Conservation (phyloP, 2,888 invertebrate genomes). For the Nasonovia ribisnigri region DNA sequence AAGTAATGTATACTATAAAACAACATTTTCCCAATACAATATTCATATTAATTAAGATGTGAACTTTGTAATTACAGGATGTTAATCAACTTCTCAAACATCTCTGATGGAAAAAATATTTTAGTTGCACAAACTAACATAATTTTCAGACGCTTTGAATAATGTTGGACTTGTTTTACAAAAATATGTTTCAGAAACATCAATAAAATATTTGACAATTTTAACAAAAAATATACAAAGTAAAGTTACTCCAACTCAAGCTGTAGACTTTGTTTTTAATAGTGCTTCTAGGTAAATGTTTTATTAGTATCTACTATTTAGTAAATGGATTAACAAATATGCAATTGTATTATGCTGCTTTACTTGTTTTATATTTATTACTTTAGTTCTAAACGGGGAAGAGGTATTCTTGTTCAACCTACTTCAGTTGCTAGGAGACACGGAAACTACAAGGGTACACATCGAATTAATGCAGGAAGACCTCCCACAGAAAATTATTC, state of each 20-base stretch:
- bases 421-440: not conserved
- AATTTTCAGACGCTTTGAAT: too few relatives aligned
- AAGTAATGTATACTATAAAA: not conserved
- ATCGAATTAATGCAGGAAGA: not conserved
- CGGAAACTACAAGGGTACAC: not conserved
- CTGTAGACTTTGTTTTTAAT: too few relatives aligned
- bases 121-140: constrained; percentile 1
- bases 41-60: not conserved
- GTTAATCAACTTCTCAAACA: constrained; percentile 30
- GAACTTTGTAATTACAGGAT: not conserved
- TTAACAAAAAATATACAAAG: constrained; percentile 16
- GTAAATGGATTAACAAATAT: not conserved
- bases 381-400: not conserved
- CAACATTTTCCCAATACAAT: not conserved
- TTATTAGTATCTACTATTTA: too few relatives aligned
- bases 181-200: not conserved
- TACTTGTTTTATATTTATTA: not conserved
- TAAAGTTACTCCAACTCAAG: too few relatives aligned
- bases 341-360: not conserved
- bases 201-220: constrained; percentile 12
- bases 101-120: not conserved
- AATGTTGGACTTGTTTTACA: not conserved
- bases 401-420: not conserved
- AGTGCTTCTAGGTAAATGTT: too few relatives aligned
- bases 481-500: not conserved